A percentile compares a stretch with the other conserved stretches of the same genome.
phyloP scores from a whole-genome alignment of 1,140 invertebrate genomes.

The Hycleus phaleratus region DNA sequence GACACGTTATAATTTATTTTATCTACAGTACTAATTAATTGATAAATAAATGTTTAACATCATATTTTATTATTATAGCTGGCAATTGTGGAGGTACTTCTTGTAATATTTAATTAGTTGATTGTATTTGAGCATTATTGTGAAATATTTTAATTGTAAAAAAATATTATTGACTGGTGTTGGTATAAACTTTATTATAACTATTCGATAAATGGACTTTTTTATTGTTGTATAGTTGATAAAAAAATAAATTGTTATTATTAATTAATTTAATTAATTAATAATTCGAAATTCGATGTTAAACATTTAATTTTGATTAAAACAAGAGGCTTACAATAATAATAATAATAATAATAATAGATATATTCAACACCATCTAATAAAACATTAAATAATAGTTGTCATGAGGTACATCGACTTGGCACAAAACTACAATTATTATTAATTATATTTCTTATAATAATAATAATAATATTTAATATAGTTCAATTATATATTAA shows the following conservation, averaged over 20 bases:
- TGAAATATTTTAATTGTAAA: conserved; percentile 18
- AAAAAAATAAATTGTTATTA: conserved; percentile 29
- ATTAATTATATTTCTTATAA: conserved; percentile 19
- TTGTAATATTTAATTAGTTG: conserved; percentile 1
- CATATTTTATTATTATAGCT: conserved; percentile 5
- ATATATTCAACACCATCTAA: conserved; percentile 13
- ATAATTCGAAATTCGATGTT: conserved; percentile 29
- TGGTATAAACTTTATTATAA: conserved; percentile 13
- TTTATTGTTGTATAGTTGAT: conserved; percentile 21
- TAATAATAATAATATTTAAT: conserved; percentile 13
- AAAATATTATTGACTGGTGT: conserved; percentile 6
- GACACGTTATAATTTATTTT: background rate
- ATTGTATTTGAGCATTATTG: conserved; percentile 27
- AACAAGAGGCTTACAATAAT: conserved; percentile 4
- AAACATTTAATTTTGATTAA: conserved; percentile 32
- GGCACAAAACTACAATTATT: conserved; percentile 27
- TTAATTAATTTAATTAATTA: conserved; percentile 10
- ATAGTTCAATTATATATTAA: conserved; percentile 27
- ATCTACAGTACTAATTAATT: conserved; percentile 16
- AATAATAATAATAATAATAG: background rate
- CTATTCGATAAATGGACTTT: conserved; percentile 11
- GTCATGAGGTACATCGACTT: conserved; percentile 36
- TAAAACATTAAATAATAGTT: conserved; percentile 17
- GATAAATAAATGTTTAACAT: conserved; percentile 36
- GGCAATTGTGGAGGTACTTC: conserved; percentile 10